Evolutionary conservation across 2,888 invertebrate species (phyloP).

Genomic region (Meganola albula): DNA sequence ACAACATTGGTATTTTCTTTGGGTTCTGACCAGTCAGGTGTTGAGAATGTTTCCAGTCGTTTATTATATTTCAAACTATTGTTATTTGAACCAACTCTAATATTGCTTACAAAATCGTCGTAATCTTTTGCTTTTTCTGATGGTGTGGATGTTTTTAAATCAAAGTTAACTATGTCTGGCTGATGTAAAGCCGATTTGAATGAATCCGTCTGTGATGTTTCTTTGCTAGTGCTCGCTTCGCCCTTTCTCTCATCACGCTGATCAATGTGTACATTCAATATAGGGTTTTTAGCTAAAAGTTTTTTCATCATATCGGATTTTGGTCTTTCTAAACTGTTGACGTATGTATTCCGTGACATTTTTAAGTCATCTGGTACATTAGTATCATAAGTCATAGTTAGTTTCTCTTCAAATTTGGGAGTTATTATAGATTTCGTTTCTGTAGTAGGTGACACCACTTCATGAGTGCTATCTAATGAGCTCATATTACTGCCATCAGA

Average conservation of each 20-base stretch:
- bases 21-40: slow-evolving; percentile 54
- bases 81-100: slow-evolving; percentile 67
- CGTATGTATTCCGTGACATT: slow-evolving; percentile 78
- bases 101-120: slow-evolving; percentile 70
- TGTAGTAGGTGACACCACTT: slow-evolving; percentile 32
- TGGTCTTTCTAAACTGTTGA: slow-evolving; percentile 79
- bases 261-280: slow-evolving; percentile 66
- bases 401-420: slow-evolving; percentile 61
- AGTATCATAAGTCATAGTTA: slow-evolving; percentile 72
- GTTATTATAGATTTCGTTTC: slow-evolving; percentile 38
- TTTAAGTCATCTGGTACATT: slow-evolving; percentile 81
- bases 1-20: slow-evolving; percentile 61
- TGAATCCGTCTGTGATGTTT: slow-evolving; percentile 53
- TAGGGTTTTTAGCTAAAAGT: slow-evolving; percentile 70
- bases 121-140: slow-evolving; percentile 53
- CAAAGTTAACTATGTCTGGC: slow-evolving; percentile 72
- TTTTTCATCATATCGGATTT: slow-evolving; percentile 80
- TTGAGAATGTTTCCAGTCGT: slow-evolving; percentile 45
- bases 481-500: slow-evolving; percentile 67
- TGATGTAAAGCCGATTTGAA: slow-evolving; percentile 67
- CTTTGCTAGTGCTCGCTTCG: slow-evolving; percentile 49
- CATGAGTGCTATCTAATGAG: slow-evolving; percentile 60
- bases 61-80: slow-evolving; percentile 60
- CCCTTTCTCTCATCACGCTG: slow-evolving; percentile 43
- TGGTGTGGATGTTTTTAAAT: slow-evolving; percentile 53